These are phyloP conservation scores for Myiothlypis coronata DNA, from an alignment of 2,797 vertebrate genomes.

Conservation along the genomic window DNA sequence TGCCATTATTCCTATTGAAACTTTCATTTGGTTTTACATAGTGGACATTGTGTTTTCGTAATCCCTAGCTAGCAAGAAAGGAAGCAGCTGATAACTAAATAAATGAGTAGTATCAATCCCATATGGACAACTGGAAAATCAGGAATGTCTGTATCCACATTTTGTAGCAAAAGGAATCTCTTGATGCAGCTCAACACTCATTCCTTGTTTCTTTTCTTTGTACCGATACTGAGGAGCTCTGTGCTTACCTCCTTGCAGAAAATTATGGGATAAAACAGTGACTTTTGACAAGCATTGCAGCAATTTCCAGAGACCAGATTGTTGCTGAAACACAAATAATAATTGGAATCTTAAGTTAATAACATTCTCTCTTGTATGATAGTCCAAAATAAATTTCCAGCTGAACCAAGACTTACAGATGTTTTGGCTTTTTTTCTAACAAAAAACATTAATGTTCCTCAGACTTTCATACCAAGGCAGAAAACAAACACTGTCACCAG, in stretches of 20 bases:
- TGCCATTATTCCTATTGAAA: background rate
- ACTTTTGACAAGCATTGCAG: background rate
- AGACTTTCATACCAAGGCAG: no score
- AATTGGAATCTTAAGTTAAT: background rate
- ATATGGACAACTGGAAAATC: background rate
- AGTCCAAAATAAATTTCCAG: background rate
- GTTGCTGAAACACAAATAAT: background rate
- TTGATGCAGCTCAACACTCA: background rate
- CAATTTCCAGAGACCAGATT: background rate
- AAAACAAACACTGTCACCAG: background rate
- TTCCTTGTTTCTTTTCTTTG: background rate
- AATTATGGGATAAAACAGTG: background rate
- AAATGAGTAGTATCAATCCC: background rate
- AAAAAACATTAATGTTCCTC: no score
- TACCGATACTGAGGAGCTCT: rapidly evolving
- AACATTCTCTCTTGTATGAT: background rate
- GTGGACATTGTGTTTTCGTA: background rate
- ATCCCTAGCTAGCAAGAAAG: background rate
- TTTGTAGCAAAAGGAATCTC: background rate
- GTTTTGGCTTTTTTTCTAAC: background rate
- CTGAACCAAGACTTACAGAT: background rate
- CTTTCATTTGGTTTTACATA: background rate
- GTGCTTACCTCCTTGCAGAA: background rate
- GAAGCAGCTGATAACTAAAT: background rate
- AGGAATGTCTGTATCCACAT: rapidly evolving